phyloP scores from a whole-genome alignment of 2,113 vertebrate species.

The Sinocyclocheilus rhinocerous region DNA sequence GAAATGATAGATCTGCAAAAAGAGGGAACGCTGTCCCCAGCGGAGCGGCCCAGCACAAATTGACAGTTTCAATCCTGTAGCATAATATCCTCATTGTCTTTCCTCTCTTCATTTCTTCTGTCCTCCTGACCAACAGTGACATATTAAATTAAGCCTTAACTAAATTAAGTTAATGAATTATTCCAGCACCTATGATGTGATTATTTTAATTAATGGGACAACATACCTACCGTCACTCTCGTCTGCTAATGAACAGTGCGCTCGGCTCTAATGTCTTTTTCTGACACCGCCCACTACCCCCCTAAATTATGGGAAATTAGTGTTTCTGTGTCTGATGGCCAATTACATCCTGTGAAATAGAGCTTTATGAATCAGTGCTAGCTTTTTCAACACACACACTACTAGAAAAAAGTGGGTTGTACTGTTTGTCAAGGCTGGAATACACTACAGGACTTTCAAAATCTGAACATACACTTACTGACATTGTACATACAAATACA shows the following conservation, averaged over 20 bases:
- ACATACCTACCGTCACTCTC: conserved; percentile 71
- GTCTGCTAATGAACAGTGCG: conserved; percentile 74
- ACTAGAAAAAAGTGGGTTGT: neutral
- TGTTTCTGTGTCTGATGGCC: conserved; percentile 67
- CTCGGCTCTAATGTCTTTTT: conserved; percentile 69
- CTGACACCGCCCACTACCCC: conserved; percentile 56
- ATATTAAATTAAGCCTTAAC: conserved; percentile 80
- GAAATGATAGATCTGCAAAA: conserved; percentile 82
- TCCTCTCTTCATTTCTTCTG: conserved; percentile 57
- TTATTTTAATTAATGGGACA: conserved; percentile 81
- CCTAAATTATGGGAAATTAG: conserved; percentile 63
- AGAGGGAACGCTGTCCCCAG: conserved; percentile 74
- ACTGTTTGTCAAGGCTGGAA: no score
- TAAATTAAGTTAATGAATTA: conserved; percentile 83
- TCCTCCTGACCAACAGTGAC: conserved; percentile 75
- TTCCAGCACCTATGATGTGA: conserved; percentile 79
- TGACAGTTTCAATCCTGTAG: conserved; percentile 77
- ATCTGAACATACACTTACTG: no score
- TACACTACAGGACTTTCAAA: no score
- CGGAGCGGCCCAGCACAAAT: conserved; percentile 78
- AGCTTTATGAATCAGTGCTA: conserved; percentile 59
- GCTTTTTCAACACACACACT: conserved; percentile 22
- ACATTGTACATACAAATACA: no score
- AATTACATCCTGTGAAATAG: conserved; percentile 62
- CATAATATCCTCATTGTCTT: conserved; percentile 71